Conservation (phyloP, 2,113 vertebrate genomes). For the Okapia johnstoni region DNA sequence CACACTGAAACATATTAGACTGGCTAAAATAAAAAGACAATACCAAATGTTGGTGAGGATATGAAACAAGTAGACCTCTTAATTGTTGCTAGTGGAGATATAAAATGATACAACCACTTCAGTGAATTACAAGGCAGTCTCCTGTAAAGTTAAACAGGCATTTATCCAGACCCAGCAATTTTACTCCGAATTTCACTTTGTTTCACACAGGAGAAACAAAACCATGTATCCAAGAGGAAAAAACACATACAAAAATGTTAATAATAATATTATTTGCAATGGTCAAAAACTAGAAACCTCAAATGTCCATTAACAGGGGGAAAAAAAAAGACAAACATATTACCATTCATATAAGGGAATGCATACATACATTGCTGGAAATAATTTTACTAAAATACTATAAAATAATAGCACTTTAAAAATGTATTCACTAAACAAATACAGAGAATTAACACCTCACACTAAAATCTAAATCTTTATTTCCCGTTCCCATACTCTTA, state of each 20-base stretch:
- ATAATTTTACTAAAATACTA: slow-evolving; percentile 17
- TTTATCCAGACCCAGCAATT: background rate
- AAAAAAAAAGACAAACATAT: background rate
- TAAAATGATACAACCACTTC: background rate
- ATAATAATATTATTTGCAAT: background rate
- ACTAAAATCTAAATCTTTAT: background rate
- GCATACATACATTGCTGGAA: background rate
- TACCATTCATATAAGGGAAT: background rate
- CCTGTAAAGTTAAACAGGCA: background rate
- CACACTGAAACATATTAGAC: background rate
- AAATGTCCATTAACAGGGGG: background rate
- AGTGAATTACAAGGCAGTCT: background rate
- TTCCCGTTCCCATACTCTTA: background rate
- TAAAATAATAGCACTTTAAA: background rate
- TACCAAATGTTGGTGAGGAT: background rate
- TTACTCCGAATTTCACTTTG: background rate
- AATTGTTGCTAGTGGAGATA: background rate
- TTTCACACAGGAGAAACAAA: background rate
- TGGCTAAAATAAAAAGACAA: slow-evolving; percentile 6
- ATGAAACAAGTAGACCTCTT: background rate
- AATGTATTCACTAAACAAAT: slow-evolving; percentile 1
- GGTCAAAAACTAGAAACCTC: background rate
- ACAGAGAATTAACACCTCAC: background rate
- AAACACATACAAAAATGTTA: background rate
- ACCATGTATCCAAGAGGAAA: background rate